phyloP scores from a whole-genome alignment of 2,888 invertebrate genomes.

The Aphrophora alni region DNA sequence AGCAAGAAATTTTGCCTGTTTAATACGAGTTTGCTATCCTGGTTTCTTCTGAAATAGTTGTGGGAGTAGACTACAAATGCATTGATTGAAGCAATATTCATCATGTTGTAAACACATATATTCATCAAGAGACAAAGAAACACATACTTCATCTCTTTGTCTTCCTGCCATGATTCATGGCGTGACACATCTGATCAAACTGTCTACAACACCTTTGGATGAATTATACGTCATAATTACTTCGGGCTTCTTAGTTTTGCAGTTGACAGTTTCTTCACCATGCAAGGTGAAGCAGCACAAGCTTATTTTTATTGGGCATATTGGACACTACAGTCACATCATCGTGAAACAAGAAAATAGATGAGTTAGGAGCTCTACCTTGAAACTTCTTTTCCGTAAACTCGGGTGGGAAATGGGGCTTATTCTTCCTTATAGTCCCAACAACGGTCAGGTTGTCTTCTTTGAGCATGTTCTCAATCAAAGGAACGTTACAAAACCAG shows the following conservation, averaged over 20 bases:
- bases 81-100: constrained; percentile 51
- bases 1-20: background rate
- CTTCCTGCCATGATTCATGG: constrained; percentile 46
- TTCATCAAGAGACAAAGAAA: too few species aligned
- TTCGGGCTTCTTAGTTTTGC: constrained; percentile 47
- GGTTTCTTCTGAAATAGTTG: constrained; percentile 12
- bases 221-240: constrained; percentile 50
- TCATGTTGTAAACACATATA: constrained; percentile 46
- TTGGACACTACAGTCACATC: constrained; percentile 50
- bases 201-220: constrained; percentile 51
- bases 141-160: constrained; percentile 49
- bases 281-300: constrained; percentile 51
- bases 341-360: constrained; percentile 50
- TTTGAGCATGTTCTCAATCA: constrained; percentile 44
- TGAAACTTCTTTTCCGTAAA: constrained; percentile 47
- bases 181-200: constrained; percentile 49
- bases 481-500: constrained; percentile 44
- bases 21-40: background rate
- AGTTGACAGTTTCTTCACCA: constrained; percentile 44
- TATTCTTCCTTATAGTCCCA: constrained; percentile 47
- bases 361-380: constrained; percentile 43
- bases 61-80: constrained; percentile 35
- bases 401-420: constrained; percentile 51
- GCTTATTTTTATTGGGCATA: constrained; percentile 48
- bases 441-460: constrained; percentile 39